Evolutionary conservation across 2,797 vertebrate genomes (phyloP), one percentile per base, ranked within the genome.

Genomic region (Chiroxiphia lanceolata): DNA sequence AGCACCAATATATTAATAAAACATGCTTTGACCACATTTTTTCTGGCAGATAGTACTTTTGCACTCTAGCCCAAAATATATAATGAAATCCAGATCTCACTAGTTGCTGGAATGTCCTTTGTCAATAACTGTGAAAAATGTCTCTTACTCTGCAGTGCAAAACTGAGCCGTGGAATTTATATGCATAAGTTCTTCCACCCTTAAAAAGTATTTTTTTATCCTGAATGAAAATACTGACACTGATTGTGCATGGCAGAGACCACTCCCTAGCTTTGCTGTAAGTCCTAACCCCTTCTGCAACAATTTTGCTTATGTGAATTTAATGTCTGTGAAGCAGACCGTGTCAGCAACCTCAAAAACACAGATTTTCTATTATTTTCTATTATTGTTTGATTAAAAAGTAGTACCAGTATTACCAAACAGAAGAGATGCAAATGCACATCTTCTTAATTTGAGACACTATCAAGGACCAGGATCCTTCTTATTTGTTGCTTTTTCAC

Each of bases 1-100:
- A 96, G 83, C 94, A 94, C 94, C 85, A 72, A 88, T 94, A 95
- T 96, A 97, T 96, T 95, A 90, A 96, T 94, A 92, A 96, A 95
- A 89, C 87, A 60, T 86, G 87, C 83, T 85, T 95, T 0, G 0
- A 82, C 91, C 76, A 80, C 76, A 51, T 95, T 92, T 97, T 63
- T 90, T 96, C 92, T 97, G 89, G 88, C 95, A 90, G 86, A 94
- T 90, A 82, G 51, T 83, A n/a, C 51, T 76, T 89, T 83, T 78
- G 65, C 70, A 45, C 79, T 94, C 51, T 53, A 94, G 69, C 67
- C 91, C 79, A 89, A 95, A 89, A 87, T 50, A 51, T 50, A 57
- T 92, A 96, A 96, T 88, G 86, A 94, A 96, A 91, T 93, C 94
- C 96, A 96, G 94, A 93, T 77, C 74, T 94, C 84, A 92, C 93